phyloP scores from a whole-genome alignment of 2,113 vertebrate genomes.

The Dicaeum eximium region DNA sequence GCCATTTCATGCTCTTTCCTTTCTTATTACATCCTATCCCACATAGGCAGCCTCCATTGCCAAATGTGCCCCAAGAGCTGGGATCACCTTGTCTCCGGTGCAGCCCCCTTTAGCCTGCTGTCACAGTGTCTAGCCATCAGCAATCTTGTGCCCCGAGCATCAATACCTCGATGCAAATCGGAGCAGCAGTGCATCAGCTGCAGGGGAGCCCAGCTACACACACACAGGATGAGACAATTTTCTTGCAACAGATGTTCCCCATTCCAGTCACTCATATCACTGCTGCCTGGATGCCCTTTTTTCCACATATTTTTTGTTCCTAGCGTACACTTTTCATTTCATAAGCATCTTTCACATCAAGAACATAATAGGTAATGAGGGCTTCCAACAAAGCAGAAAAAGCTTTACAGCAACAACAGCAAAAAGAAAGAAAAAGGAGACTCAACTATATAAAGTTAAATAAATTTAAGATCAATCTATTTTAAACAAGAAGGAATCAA shows the following conservation, averaged over 20 bases:
- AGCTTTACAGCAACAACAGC: neutral
- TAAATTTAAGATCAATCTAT: neutral
- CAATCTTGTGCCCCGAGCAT: accelerated
- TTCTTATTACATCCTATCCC: neutral
- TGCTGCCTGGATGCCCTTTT: neutral
- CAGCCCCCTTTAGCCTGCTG: neutral
- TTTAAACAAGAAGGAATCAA: neutral
- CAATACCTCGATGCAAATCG: neutral
- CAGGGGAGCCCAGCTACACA: neutral
- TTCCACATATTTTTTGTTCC: neutral
- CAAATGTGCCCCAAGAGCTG: neutral
- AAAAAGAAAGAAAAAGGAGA: neutral
- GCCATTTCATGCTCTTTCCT: neutral
- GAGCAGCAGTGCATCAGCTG: neutral
- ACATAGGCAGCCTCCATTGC: neutral
- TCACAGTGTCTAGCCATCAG: accelerated
- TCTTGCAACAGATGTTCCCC: neutral
- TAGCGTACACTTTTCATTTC: neutral
- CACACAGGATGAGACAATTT: neutral
- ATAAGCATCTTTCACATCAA: neutral
- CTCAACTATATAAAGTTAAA: neutral
- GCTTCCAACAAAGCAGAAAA: neutral
- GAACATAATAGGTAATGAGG: neutral
- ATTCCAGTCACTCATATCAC: neutral
- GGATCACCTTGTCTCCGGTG: neutral